Evolutionary conservation across 2,888 invertebrate species (phyloP).

Genomic region (Aporophyla nigra): DNA sequence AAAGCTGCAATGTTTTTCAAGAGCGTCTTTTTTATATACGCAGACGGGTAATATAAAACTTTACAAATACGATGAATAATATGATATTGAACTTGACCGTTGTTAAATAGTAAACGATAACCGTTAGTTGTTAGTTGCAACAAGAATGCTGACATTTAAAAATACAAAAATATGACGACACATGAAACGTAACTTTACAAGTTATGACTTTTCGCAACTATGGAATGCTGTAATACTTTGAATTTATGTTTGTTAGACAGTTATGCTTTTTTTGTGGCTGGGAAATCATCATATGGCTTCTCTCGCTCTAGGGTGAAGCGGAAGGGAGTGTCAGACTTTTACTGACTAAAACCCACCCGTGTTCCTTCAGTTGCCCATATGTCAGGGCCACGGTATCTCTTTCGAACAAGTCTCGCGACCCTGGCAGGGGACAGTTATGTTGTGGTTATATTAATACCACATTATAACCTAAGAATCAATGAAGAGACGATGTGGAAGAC

Average conservation of each 20-base stretch:
- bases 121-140: slow-evolving; percentile 18
- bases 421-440: no score
- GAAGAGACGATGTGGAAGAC: background rate
- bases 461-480: background rate
- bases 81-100: slow-evolving; percentile 40
- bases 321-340: no score
- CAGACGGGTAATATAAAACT: background rate
- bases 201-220: slow-evolving; percentile 24
- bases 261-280: no score
- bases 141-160: slow-evolving; percentile 37
- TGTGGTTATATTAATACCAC: background rate
- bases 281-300: no score
- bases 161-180: slow-evolving; percentile 28
- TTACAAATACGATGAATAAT: slow-evolving; percentile 7
- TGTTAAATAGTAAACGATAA: slow-evolving; percentile 31
- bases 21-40: background rate
- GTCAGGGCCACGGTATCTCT: no score
- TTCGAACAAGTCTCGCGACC: no score
- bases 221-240: slow-evolving; percentile 28
- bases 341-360: no score
- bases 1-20: background rate
- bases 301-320: no score
- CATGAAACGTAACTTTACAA: slow-evolving; percentile 3
- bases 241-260: slow-evolving; percentile 8
- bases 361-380: no score